A percentile compares a stretch with the other conserved stretches of the same genome.
Conservation (phyloP, 2,113 vertebrate genomes). For the Noctilio leporinus region DNA sequence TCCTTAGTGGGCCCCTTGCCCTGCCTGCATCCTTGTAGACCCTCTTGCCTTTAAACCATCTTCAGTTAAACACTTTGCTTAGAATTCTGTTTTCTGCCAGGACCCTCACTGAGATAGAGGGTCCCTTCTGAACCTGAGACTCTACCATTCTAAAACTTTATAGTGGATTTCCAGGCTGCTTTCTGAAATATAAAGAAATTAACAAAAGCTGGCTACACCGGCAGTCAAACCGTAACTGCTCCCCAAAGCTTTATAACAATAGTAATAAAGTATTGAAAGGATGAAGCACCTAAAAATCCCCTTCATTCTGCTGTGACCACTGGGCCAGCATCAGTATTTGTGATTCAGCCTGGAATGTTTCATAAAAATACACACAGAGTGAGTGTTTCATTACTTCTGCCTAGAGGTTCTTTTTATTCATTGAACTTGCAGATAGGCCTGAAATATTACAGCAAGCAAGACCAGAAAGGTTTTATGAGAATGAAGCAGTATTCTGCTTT, state of each 20-base stretch:
- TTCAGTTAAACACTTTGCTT: neutral
- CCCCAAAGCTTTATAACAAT: neutral
- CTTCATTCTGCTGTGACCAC: neutral
- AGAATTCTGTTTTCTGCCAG: neutral
- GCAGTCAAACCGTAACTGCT: neutral
- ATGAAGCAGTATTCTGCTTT: neutral
- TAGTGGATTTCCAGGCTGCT: neutral
- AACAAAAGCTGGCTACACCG: neutral
- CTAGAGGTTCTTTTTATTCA: neutral
- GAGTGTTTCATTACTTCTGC: neutral
- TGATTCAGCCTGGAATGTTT: neutral
- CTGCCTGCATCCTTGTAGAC: neutral
- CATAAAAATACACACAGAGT: neutral
- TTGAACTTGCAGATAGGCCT: neutral
- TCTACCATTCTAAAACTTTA: neutral
- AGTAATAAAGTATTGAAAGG: neutral
- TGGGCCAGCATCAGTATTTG: neutral
- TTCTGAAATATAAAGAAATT: neutral
- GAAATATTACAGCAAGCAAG: neutral
- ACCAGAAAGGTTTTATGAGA: neutral
- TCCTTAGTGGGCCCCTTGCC: neutral
- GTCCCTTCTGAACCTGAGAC: neutral
- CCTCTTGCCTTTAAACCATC: neutral
- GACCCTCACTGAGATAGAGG: neutral
- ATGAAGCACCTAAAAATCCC: neutral